Evolutionary conservation across 2,797 vertebrate genomes (phyloP).

Genomic region (Stomatorhinus walkeri): DNA sequence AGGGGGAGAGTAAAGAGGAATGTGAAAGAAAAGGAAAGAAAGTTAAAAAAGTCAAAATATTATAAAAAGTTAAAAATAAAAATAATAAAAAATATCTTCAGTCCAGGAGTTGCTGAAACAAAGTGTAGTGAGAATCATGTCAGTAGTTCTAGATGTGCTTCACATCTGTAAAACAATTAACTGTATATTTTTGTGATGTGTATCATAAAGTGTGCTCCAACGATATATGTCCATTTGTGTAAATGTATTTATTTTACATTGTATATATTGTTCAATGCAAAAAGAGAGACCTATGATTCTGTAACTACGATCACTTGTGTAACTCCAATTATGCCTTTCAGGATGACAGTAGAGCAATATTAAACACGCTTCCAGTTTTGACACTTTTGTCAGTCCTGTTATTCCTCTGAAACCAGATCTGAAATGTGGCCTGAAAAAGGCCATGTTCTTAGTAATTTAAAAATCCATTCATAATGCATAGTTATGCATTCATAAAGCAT

Average conservation of each 20-base stretch:
- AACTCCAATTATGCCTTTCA: slow-evolving; percentile 99
- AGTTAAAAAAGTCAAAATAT: slow-evolving; percentile 61
- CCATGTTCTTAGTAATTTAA: not conserved
- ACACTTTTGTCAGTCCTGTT: slow-evolving; percentile 61
- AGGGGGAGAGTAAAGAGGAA: slow-evolving; percentile 58
- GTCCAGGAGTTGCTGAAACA: slow-evolving; percentile 85
- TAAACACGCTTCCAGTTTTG: slow-evolving; percentile 99
- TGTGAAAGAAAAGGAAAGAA: slow-evolving; percentile 44
- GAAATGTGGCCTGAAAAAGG: not conserved
- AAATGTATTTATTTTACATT: slow-evolving; percentile 99
- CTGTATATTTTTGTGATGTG: slow-evolving; percentile 99
- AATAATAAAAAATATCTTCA: slow-evolving; percentile 42
- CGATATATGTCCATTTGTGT: slow-evolving; percentile 99
- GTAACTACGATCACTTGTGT: slow-evolving; percentile 99
- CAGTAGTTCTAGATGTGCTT: slow-evolving; percentile 98
- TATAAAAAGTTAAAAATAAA: slow-evolving; percentile 61
- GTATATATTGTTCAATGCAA: slow-evolving; percentile 99
- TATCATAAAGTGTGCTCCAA: slow-evolving; percentile 99
- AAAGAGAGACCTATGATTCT: slow-evolving; percentile 99
- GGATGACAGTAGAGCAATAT: slow-evolving; percentile 99
- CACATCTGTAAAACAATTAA: slow-evolving; percentile 98
- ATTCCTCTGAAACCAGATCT: slow-evolving; percentile 27
- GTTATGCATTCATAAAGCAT: not conserved
- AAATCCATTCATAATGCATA: not conserved
- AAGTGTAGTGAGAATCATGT: slow-evolving; percentile 94